These are phyloP conservation scores for Sebastes jordani DNA, from an alignment of 2,797 vertebrate genomes.

Conservation along the genomic window DNA sequence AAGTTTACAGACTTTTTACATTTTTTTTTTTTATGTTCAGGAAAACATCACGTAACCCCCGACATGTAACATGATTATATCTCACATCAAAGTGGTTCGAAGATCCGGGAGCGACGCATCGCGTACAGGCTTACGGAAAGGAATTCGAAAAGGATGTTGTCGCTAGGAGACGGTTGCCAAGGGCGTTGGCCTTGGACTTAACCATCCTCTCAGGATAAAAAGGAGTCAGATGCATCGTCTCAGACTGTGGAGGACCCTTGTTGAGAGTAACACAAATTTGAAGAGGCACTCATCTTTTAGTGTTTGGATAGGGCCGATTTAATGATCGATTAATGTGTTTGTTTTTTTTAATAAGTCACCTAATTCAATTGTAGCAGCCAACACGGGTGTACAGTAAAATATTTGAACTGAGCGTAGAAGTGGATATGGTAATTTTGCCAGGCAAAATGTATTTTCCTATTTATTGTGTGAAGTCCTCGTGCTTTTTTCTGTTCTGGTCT, in stretches of 20 bases:
- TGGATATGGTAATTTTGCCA: constrained; percentile 71
- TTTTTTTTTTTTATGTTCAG: constrained; percentile 1
- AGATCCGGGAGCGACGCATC: constrained; percentile 16
- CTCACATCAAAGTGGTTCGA: constrained; percentile 25
- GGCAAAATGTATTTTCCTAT: constrained; percentile 81
- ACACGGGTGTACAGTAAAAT: constrained; percentile 77
- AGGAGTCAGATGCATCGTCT: constrained; percentile 13
- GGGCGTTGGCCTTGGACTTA: constrained; percentile 34
- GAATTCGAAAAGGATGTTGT: constrained; percentile 25
- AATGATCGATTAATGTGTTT: constrained; percentile 68
- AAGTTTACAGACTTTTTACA: constrained; percentile 61
- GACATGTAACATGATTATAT: constrained; percentile 44
- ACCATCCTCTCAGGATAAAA: constrained; percentile 67
- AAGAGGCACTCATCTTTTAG: constrained; percentile 74
- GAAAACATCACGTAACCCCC: constrained; percentile 27
- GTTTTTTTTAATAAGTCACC: constrained; percentile 63
- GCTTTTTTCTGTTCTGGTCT: constrained; percentile 68
- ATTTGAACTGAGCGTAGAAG: constrained; percentile 64
- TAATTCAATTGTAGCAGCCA: constrained; percentile 78
- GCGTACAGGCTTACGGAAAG: background rate
- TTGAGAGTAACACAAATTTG: constrained; percentile 28
- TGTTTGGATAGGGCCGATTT: constrained; percentile 65
- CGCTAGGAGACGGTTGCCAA: constrained; percentile 41
- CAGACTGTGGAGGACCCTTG: constrained; percentile 40
- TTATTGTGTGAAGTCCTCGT: constrained; percentile 82